A percentile compares a stretch with the other conserved stretches of the same genome.
These are phyloP conservation scores for Netelia fuscicornis DNA, from an alignment of 2,888 invertebrate species.

Conservation along the genomic window DNA sequence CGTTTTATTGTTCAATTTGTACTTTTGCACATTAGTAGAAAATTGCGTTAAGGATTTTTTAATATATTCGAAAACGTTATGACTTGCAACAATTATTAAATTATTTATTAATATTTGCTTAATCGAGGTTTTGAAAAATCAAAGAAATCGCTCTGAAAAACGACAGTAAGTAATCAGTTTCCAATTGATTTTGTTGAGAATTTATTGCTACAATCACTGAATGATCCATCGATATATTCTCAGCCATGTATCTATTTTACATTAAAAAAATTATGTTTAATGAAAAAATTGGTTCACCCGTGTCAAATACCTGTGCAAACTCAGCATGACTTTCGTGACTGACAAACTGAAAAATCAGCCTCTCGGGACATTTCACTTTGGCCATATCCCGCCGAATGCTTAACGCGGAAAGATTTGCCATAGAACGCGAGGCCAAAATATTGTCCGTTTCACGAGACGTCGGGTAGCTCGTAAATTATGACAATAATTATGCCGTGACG, in stretches of 20 bases:
- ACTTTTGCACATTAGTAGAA: too few species aligned
- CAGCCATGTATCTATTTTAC: neutral
- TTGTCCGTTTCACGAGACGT: slow-evolving; percentile 72
- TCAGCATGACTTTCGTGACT: slow-evolving; percentile 74
- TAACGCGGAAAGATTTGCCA: slow-evolving; percentile 11
- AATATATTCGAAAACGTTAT: too few species aligned
- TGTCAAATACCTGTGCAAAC: neutral
- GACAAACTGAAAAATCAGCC: slow-evolving; percentile 62
- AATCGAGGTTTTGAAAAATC: too few species aligned
- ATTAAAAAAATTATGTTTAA: neutral
- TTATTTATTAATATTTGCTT: too few species aligned
- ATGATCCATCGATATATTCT: neutral
- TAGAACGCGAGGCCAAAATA: slow-evolving; percentile 69
- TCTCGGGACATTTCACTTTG: slow-evolving; percentile 75
- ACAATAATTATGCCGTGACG: slow-evolving; percentile 77
- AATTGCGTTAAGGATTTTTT: too few species aligned
- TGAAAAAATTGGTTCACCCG: neutral
- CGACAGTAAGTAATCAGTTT: too few species aligned
- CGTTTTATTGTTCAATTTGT: too few species aligned
- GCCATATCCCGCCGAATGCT: slow-evolving; percentile 30
- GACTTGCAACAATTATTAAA: too few species aligned
- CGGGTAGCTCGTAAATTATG: slow-evolving; percentile 71
- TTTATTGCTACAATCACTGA: too few species aligned
- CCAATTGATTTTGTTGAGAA: too few species aligned
- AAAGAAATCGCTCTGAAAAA: too few species aligned